Base-by-base conservation (phyloP, 2,797 vertebrate species). In the Etheostoma perlongum region DNA sequence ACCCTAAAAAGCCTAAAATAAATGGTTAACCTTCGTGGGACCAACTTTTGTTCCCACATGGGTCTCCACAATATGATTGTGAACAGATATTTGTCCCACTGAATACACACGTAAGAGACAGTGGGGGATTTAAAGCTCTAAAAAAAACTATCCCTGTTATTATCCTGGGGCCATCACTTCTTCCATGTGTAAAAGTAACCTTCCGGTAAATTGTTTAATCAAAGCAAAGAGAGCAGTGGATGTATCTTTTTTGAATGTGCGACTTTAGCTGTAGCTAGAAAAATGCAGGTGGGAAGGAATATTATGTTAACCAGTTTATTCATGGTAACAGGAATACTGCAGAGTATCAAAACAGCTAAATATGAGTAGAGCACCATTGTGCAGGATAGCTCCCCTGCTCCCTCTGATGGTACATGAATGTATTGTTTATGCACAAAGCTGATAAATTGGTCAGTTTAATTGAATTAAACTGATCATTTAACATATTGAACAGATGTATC, bases 361-460 rank as follows among this genome's bases (percentile, higher is more conserved):
- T 66, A 68, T 78, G 15, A 66, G 58, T 9, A 64, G 16, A 63
- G 69, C 62, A 42, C 10, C 16, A 4, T 25, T 54, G 57, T 40
- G 63, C 46, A 62, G 60, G 33, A 70, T 30, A 47, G 74, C 80
- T 78, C 68, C 51, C 80, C 48, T 81, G 79, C 82, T 81, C 85
- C 88, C 81, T 82, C 88, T 85, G 30, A 82, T 87, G 87, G 88
- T 48, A 6, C n/a, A 70, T 27, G 42, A 9, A 14, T 65, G 78
- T 46, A 82, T 21, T 85, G 81, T 74, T 67, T 63, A 42, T 62
- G 11, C 47, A 40, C 18, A 60, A 52, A 79, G n/a, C 23, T 77
- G 47, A 67, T 74, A 60, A 85, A 49, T 42, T 40, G 68, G 62
- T 68, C 48, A n/a, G 19, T 51, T 72, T 74, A 33, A 40, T 68